Conservation (phyloP, 2,888 invertebrate species). For the Aplocera efformata region DNA sequence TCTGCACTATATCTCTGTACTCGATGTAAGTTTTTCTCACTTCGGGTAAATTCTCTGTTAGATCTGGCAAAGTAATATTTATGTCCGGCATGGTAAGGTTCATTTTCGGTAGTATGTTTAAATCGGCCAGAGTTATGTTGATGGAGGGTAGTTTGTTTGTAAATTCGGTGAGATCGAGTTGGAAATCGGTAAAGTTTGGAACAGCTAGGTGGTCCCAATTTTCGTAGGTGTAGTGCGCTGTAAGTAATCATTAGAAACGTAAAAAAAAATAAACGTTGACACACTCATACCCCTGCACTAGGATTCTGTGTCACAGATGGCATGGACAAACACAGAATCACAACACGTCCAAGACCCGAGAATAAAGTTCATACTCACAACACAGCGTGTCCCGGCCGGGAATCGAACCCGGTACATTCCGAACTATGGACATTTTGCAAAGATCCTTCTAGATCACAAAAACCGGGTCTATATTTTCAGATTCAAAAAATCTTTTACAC, state of each 20-base stretch:
- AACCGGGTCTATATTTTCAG: too few relatives aligned
- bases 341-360: too few relatives aligned
- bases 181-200: slow-evolving; percentile 73
- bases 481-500: too few relatives aligned
- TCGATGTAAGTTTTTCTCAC: slow-evolving; percentile 60
- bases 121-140: slow-evolving; percentile 50
- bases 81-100: slow-evolving; percentile 47
- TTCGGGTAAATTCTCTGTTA: slow-evolving; percentile 58
- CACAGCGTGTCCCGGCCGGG: too few relatives aligned
- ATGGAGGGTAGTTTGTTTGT: slow-evolving; percentile 45
- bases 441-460: too few relatives aligned
- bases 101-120: slow-evolving; percentile 39
- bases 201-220: slow-evolving; percentile 65
- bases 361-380: too few relatives aligned
- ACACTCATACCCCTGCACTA: too few relatives aligned
- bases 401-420: too few relatives aligned
- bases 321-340: too few relatives aligned
- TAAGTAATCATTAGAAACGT: slow-evolving; percentile 45
- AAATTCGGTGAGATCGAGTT: slow-evolving; percentile 62
- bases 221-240: slow-evolving; percentile 75
- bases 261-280: neutral
- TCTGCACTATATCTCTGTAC: slow-evolving; percentile 70
- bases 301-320: too few relatives aligned
- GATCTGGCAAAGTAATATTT: slow-evolving; percentile 54
- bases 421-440: too few relatives aligned